A percentile compares a stretch with the other conserved stretches of the same genome.
Conservation (phyloP, 2,888 invertebrate genomes). For the Dicroscelio sp. region DNA sequence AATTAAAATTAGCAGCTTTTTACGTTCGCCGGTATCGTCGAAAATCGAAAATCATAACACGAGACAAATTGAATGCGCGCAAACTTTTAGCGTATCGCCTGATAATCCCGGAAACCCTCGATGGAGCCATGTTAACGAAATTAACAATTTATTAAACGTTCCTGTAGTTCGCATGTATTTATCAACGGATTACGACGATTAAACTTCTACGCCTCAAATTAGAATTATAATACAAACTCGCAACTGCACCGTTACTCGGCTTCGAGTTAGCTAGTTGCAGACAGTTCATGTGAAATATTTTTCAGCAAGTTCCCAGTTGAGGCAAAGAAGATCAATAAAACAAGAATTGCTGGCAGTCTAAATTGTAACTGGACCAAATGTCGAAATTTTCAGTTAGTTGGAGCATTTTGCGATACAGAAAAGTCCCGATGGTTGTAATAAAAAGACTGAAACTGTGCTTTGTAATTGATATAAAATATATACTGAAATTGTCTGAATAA, state of each 20-base stretch:
- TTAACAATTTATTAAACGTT: conserved; percentile 11
- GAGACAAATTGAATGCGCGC: neutral
- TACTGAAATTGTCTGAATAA: too few species aligned
- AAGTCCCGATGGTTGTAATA: too few species aligned
- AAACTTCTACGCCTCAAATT: conserved; percentile 32
- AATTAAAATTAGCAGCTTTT: too few species aligned
- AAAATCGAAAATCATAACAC: too few species aligned
- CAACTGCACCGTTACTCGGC: conserved; percentile 23
- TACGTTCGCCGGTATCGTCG: too few species aligned
- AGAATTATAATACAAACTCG: conserved; percentile 43
- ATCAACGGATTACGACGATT: conserved; percentile 54
- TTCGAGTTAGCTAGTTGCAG: conserved; percentile 26
- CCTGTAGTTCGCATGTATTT: conserved; percentile 22
- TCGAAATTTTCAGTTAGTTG: too few species aligned
- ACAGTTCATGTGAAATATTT: neutral
- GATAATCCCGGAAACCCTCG: neutral
- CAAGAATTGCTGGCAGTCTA: neutral
- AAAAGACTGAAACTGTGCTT: too few species aligned
- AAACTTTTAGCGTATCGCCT: too few species aligned
- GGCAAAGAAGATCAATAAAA: neutral
- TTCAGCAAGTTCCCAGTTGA: neutral
- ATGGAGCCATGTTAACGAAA: neutral
- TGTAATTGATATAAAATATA: too few species aligned
- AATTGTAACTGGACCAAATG: too few species aligned
- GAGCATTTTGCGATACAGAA: too few species aligned